Percentiles rank a stretch among this genome's conserved stretches.
These are phyloP conservation scores for Polylopha cassiicola DNA, from an alignment of 2,888 invertebrate species.

Conservation along the genomic window DNA sequence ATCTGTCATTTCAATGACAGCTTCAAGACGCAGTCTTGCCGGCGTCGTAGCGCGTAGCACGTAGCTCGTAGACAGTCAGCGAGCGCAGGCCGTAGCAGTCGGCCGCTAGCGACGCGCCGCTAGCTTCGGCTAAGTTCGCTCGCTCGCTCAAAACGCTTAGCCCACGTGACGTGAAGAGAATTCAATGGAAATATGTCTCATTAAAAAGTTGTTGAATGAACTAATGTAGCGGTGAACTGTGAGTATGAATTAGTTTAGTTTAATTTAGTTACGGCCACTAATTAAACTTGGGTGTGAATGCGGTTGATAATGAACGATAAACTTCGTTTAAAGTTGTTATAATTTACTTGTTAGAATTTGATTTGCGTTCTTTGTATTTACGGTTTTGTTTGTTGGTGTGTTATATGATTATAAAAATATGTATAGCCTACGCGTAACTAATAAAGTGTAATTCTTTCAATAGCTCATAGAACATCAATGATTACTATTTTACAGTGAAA, in stretches of 20 bases:
- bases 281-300: slow-evolving; percentile 15
- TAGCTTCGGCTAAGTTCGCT: slow-evolving; percentile 28
- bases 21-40: slow-evolving; percentile 23
- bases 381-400: too few species aligned
- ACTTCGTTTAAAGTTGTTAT: slow-evolving; percentile 11
- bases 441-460: too few species aligned
- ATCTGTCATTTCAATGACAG: slow-evolving; percentile 15
- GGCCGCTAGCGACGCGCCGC: slow-evolving; percentile 51
- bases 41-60: slow-evolving; percentile 43
- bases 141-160: too few species aligned
- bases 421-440: too few species aligned
- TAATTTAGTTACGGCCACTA: slow-evolving; percentile 14
- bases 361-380: too few species aligned
- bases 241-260: slow-evolving; percentile 20
- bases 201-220: slow-evolving; percentile 9
- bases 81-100: slow-evolving; percentile 57
- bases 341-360: too few species aligned
- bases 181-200: slow-evolving; percentile 11
- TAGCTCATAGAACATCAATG: too few species aligned
- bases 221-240: slow-evolving; percentile 17
- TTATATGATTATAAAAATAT: too few species aligned
- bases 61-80: slow-evolving; percentile 49
- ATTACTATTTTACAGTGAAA: too few species aligned
- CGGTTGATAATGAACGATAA: slow-evolving; percentile 3
- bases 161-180: too few species aligned